phyloP scores from a whole-genome alignment of 2,113 vertebrate genomes.

The Carettochelys insculpta region DNA sequence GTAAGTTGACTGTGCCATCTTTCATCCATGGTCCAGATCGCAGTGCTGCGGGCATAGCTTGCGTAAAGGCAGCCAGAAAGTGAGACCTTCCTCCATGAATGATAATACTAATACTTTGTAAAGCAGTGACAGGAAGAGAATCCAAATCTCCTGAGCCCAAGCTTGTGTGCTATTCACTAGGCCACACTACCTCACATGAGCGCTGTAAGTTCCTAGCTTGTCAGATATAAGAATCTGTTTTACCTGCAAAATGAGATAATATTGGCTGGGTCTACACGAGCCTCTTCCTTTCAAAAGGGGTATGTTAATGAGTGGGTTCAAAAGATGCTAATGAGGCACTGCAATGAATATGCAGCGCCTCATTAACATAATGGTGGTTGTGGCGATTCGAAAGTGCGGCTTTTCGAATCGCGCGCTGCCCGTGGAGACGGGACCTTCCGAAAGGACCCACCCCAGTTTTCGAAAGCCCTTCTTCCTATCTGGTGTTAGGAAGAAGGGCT shows the following conservation, averaged over 20 bases:
- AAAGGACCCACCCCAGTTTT: too few relatives aligned
- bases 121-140: slow-evolving; percentile 58
- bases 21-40: slow-evolving; percentile 15
- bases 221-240: not conserved
- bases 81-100: slow-evolving; percentile 38
- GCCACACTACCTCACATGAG: slow-evolving; percentile 15
- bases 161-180: slow-evolving; percentile 34
- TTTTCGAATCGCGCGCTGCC: too few relatives aligned
- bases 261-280: too few relatives aligned
- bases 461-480: too few relatives aligned
- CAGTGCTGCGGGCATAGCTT: slow-evolving; percentile 45
- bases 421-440: too few relatives aligned
- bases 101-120: slow-evolving; percentile 33
- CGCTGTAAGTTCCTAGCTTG: not conserved
- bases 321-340: too few relatives aligned
- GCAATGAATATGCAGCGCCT: too few relatives aligned
- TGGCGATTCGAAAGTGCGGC: too few relatives aligned
- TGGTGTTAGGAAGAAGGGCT: too few relatives aligned
- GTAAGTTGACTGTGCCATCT: not conserved
- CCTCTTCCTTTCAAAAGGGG: too few relatives aligned
- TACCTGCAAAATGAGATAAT: not conserved
- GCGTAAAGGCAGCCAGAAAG: slow-evolving; percentile 53
- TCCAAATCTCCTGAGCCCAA: slow-evolving; percentile 24
- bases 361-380: too few relatives aligned
- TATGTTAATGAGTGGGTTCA: too few relatives aligned